A percentile compares a stretch with the other conserved stretches of the same genome.
These are phyloP conservation scores for Eupithecia inturbata DNA, from an alignment of 2,888 invertebrate species.

Conservation along the genomic window DNA sequence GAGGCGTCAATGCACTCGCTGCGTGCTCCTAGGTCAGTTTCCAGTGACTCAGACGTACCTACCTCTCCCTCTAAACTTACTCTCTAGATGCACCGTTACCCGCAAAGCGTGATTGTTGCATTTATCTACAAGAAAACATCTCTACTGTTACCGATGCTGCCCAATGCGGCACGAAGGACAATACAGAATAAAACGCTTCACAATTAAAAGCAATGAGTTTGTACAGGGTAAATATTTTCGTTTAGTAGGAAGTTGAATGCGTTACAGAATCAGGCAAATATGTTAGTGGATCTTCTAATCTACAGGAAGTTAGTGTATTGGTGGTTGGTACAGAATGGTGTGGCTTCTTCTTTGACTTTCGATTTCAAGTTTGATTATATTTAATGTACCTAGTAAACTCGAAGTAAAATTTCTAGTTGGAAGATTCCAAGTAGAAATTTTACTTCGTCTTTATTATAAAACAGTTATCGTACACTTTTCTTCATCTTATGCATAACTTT, in stretches of 20 bases:
- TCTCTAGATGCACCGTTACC: slow-evolving; percentile 78
- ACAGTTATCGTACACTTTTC: background rate
- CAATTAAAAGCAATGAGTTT: slow-evolving; percentile 28
- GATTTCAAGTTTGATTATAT: background rate
- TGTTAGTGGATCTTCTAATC: background rate
- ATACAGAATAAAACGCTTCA: background rate
- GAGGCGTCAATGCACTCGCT: slow-evolving; percentile 81
- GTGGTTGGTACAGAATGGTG: background rate
- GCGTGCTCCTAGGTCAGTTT: slow-evolving; percentile 84
- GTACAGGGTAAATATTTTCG: slow-evolving; percentile 7
- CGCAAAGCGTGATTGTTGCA: slow-evolving; percentile 69
- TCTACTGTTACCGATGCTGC: background rate
- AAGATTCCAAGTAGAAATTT: no score
- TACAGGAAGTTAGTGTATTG: background rate
- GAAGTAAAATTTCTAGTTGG: background rate
- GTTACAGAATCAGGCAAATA: background rate
- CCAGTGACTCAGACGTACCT: slow-evolving; percentile 71
- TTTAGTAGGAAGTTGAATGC: background rate
- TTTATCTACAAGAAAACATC: slow-evolving; percentile 48
- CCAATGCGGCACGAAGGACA: slow-evolving; percentile 11
- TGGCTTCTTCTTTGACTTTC: background rate
- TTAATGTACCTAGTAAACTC: background rate
- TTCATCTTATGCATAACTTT: background rate
- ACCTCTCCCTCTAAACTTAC: slow-evolving; percentile 6
- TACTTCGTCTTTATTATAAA: background rate